Conservation (phyloP, 2,113 vertebrate genomes). For the Eidolon helvum region DNA sequence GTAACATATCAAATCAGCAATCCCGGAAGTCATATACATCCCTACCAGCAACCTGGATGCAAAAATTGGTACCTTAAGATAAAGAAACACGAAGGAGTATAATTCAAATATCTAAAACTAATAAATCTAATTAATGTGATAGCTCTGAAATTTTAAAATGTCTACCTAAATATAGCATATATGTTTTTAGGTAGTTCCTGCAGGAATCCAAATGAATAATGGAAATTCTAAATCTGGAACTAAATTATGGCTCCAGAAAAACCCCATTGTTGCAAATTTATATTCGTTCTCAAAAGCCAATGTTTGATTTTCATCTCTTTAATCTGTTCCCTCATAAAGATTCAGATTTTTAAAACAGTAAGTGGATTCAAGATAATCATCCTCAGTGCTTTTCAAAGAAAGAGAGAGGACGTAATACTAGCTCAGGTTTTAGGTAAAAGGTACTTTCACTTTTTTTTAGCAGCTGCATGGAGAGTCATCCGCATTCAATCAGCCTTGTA, state of each 20-base stretch:
- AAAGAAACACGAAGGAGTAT: background rate
- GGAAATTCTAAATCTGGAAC: background rate
- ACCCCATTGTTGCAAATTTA: background rate
- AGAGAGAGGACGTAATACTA: background rate
- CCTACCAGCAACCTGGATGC: background rate
- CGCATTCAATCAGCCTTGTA: background rate
- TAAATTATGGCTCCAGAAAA: background rate
- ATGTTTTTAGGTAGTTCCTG: background rate
- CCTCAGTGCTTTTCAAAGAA: background rate
- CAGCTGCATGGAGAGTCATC: no score
- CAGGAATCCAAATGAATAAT: background rate
- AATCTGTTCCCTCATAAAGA: background rate
- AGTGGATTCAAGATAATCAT: background rate
- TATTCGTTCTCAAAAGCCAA: background rate
- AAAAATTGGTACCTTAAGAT: background rate
- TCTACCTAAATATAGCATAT: background rate
- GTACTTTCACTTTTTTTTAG: background rate
- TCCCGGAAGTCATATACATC: background rate
- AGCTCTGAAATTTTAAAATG: background rate
- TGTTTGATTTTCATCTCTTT: background rate
- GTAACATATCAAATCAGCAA: background rate
- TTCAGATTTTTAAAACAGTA: background rate
- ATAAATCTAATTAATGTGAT: background rate
- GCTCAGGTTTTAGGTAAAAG: background rate
- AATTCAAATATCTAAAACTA: background rate